Base-by-base conservation (phyloP, 2,888 invertebrate genomes). In the Hydriomena furcata region DNA sequence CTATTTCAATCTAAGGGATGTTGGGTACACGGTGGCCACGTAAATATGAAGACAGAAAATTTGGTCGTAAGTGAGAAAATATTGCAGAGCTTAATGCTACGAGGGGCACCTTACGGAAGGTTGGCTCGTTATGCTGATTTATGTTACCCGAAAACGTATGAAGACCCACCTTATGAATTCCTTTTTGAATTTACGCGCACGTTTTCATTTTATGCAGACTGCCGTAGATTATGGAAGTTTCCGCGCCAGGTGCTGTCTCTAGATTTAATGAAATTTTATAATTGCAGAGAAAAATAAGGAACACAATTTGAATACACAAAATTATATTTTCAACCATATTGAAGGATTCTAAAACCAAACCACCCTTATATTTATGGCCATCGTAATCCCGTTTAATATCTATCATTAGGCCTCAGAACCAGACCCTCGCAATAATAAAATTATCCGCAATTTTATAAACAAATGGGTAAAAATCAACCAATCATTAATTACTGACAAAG, bases 41-140 rank as follows among this genome's bases (percentile, higher is more conserved):
- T 86, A 87, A 89, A 87, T 84, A 87, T 74, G 76, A 75, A 78
- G 84, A 84, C 83, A 81, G 83, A 82, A 82, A 86, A 84, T 88
- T 85, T 84, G 76, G 80, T 78, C 84, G 82, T 86, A 87, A 89
- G 88, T 86, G 87, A 87, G 88, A 84, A 89, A 88, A 88, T 90
- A 90, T 88, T 87, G 83, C 82, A 69, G 78, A 79, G 87, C 85
- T 89, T 89, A 87, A 84, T 85, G 86, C 76, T 82, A 78, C 79
- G 78, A 79, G 75, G 80, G 76, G 79, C 80, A 86, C 80, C 83
- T 83, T 76, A 71, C 79, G 84, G 85, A 82, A 86, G 80, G 78
- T 73, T 75, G 64, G 73, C 84, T 85, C 86, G 85, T 89, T 88
- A 87, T 79, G 73, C 80, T 89, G 89, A 89, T 89, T 89, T 89